phyloP scores from a whole-genome alignment of 2,797 vertebrate species.

The Enteromius afrohamiltoni region DNA sequence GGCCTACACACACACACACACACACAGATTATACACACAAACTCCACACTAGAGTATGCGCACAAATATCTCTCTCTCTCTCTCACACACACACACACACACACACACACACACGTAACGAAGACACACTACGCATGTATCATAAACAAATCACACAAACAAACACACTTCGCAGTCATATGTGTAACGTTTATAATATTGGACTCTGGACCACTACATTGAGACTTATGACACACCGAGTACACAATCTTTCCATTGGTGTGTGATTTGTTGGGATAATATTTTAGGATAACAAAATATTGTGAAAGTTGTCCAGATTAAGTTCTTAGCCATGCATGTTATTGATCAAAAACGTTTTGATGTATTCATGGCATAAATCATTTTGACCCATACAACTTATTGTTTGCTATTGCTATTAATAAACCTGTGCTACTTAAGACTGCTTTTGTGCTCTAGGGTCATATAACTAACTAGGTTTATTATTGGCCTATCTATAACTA shows the following conservation, averaged over 20 bases:
- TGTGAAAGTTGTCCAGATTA: no score
- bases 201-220: no score
- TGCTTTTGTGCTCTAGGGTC: neutral
- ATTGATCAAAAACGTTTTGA: no score
- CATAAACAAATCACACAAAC: neutral
- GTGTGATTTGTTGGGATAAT: neutral
- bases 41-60: neutral
- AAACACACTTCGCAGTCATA: neutral
- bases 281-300: no score
- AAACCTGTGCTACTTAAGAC: no score
- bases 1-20: neutral
- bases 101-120: neutral
- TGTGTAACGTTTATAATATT: neutral
- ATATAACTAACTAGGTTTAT: no score
- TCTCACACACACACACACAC: neutral
- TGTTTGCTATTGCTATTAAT: neutral
- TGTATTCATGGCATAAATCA: neutral
- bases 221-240: no score
- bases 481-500: no score
- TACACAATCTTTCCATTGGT: no score
- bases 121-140: neutral
- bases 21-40: slow-evolving; percentile 17
- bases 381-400: neutral
- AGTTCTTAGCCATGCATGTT: neutral
- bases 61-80: no score